Conservation (phyloP, 2,113 vertebrate species). For the Spea bombifrons region DNA sequence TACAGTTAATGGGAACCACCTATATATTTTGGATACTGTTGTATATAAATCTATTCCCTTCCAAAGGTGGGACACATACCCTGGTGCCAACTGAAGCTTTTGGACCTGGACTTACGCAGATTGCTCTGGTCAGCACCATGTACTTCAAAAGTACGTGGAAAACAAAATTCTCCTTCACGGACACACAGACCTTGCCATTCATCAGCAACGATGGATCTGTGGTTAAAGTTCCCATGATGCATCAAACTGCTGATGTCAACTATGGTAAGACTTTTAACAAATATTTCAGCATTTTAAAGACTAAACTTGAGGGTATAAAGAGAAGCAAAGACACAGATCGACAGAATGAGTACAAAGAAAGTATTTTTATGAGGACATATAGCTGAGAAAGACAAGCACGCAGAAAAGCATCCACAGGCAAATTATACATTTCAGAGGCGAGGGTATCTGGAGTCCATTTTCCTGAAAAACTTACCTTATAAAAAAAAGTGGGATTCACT, state of each 20-base stretch:
- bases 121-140: conserved; percentile 75
- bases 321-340: too few relatives aligned
- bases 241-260: conserved; percentile 77
- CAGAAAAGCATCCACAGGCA: too few relatives aligned
- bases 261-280: conserved; percentile 70
- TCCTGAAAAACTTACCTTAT: too few relatives aligned
- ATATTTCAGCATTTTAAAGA: too few relatives aligned
- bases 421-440: too few relatives aligned
- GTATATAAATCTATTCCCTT: background rate
- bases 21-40: background rate
- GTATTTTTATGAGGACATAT: too few relatives aligned
- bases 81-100: conserved; percentile 11
- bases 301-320: background rate
- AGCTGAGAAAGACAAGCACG: too few relatives aligned
- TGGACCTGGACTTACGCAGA: conserved; percentile 53
- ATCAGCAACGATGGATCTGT: conserved; percentile 64
- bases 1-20: too few relatives aligned
- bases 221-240: conserved; percentile 84
- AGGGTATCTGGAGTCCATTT: too few relatives aligned
- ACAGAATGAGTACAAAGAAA: too few relatives aligned
- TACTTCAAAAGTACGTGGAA: conserved; percentile 82
- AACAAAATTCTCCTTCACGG: conserved; percentile 74
- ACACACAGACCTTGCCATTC: conserved; percentile 80
- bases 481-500: too few relatives aligned
- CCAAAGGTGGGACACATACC: conserved; percentile 15